Conservation (phyloP, 1,140 invertebrate genomes). For the Pseudobourletiella spinata region DNA sequence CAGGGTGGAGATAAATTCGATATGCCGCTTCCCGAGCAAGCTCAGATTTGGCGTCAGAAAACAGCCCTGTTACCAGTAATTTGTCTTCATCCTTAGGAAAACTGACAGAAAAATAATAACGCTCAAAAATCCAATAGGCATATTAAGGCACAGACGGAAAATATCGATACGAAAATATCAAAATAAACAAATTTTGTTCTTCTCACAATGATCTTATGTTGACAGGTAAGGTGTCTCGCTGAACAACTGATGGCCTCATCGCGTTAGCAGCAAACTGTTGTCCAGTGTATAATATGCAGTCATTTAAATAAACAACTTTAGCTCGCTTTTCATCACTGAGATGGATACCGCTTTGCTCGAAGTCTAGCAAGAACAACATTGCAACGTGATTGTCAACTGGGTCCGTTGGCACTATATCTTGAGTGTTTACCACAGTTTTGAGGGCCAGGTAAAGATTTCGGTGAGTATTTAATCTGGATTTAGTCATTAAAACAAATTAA, state of each 20-base stretch:
- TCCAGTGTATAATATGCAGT: conserved; percentile 65
- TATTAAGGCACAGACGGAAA: too few relatives aligned
- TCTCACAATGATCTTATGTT: conserved; percentile 66
- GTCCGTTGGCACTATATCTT: conserved; percentile 58
- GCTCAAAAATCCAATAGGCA: too few relatives aligned
- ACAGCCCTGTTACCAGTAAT: conserved; percentile 64
- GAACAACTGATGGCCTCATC: conserved; percentile 54
- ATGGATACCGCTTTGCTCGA: conserved; percentile 94
- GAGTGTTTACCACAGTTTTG: conserved; percentile 55
- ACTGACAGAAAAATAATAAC: conserved; percentile 44
- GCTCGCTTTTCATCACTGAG: conserved; percentile 64
- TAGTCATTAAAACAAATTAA: neutral
- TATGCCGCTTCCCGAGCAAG: conserved; percentile 80
- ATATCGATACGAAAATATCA: neutral
- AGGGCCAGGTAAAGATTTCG: conserved; percentile 67
- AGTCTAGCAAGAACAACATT: conserved; percentile 86
- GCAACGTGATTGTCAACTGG: conserved; percentile 75
- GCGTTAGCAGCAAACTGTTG: conserved; percentile 75
- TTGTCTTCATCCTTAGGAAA: conserved; percentile 63
- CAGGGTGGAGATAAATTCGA: conserved; percentile 71
- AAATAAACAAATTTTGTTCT: neutral
- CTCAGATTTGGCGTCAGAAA: conserved; percentile 69
- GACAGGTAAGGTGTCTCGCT: conserved; percentile 56
- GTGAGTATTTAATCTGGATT: conserved; percentile 76
- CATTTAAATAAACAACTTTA: conserved; percentile 73